Conservation (phyloP, 1,140 invertebrate species). For the Coptotermes formosanus region DNA sequence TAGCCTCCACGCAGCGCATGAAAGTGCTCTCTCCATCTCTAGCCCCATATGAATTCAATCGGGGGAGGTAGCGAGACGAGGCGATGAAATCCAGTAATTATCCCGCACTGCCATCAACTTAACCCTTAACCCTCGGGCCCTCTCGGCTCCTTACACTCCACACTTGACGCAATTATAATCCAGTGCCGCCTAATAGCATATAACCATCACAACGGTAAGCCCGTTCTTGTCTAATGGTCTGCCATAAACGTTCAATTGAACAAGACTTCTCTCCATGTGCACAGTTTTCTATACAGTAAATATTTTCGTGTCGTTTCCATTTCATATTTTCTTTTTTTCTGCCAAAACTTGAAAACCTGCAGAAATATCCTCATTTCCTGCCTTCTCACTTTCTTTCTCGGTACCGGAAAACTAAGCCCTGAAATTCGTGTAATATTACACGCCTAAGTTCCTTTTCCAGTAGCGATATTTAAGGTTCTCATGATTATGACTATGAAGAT, state of each 20-base stretch:
- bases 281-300: too few species aligned
- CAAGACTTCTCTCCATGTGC: too few species aligned
- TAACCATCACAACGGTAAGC: background rate
- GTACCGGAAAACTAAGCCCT: too few species aligned
- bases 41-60: constrained; percentile 10
- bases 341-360: background rate
- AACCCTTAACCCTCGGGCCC: background rate
- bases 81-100: constrained; percentile 18
- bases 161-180: background rate
- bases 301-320: too few species aligned
- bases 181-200: background rate
- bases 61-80: background rate
- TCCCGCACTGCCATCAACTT: background rate
- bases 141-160: background rate
- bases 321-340: background rate
- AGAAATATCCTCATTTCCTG: too few species aligned
- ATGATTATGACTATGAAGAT: too few species aligned
- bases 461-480: too few species aligned
- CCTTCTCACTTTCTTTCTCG: too few species aligned
- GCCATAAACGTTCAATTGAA: too few species aligned
- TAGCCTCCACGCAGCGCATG: background rate
- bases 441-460: too few species aligned
- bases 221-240: background rate
- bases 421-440: too few species aligned
- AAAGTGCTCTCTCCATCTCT: background rate